phyloP scores from a whole-genome alignment of 2,888 invertebrate species.

The Drosophila austrosaltans region DNA sequence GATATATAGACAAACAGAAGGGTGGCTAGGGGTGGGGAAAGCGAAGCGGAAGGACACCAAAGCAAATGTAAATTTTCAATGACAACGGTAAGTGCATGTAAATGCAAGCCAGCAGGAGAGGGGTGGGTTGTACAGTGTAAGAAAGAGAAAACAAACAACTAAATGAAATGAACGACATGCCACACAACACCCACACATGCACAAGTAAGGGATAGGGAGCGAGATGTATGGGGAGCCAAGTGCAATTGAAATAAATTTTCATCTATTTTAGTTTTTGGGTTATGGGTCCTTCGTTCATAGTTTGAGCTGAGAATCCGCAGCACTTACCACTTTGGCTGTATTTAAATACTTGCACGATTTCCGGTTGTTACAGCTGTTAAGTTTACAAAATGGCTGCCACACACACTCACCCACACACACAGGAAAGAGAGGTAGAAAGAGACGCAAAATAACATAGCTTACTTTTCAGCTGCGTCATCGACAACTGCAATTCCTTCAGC shows the following conservation, averaged over 20 bases:
- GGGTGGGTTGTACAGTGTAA: not conserved
- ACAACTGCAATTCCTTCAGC: conserved; percentile 28
- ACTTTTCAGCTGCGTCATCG: conserved; percentile 55
- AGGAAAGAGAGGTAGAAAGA: conserved; percentile 12
- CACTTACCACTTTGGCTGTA: conserved; percentile 65
- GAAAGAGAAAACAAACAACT: conserved; percentile 27
- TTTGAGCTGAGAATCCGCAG: conserved; percentile 36
- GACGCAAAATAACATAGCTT: conserved; percentile 49
- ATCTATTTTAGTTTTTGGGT: conserved; percentile 68
- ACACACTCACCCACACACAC: conserved; percentile 34
- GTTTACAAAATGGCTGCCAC: conserved; percentile 70
- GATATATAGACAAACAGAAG: not conserved
- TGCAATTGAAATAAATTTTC: conserved; percentile 72
- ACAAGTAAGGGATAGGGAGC: not conserved
- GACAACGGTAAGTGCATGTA: conserved; percentile 79
- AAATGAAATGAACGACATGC: conserved; percentile 43
- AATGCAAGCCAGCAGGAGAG: conserved; percentile 51
- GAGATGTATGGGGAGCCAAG: conserved; percentile 18
- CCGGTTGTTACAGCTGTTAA: conserved; percentile 73
- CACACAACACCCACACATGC: conserved; percentile 17
- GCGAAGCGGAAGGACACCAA: conserved; percentile 16
- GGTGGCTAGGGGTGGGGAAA: conserved; percentile 15
- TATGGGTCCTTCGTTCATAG: conserved; percentile 35
- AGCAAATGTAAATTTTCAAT: conserved; percentile 75
- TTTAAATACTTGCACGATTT: conserved; percentile 79